A percentile compares a stretch with the other conserved stretches of the same genome.
phyloP scores from a whole-genome alignment of 37 sponge, comb jelly and placozoan species.

The Tethya wilhelma region DNA sequence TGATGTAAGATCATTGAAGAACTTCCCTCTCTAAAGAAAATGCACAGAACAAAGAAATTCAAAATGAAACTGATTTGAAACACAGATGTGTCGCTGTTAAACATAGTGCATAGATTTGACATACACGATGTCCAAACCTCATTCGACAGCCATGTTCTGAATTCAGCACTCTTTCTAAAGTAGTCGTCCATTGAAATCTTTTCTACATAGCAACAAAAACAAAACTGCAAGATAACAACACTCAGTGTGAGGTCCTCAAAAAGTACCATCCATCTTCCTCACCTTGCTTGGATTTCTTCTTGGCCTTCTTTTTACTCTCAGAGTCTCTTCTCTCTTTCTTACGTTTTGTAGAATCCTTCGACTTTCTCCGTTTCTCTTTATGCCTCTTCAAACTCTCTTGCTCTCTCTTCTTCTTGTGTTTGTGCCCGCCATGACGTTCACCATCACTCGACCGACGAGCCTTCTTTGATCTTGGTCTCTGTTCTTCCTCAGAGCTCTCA shows the following conservation, averaged over 20 bases:
- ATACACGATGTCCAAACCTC: slow-evolving; percentile 52
- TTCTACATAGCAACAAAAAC: slow-evolving; percentile 7
- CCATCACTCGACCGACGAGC: slow-evolving; percentile 17
- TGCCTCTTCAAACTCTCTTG: neutral
- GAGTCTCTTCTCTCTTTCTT: too few species aligned
- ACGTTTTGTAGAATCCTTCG: too few species aligned
- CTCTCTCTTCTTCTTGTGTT: slow-evolving; percentile 1
- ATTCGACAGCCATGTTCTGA: slow-evolving; percentile 81
- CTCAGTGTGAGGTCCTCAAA: neutral
- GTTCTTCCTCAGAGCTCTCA: slow-evolving; percentile 13
- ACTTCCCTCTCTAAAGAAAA: slow-evolving; percentile 34
- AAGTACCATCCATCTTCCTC: neutral
- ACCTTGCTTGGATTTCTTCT: neutral
- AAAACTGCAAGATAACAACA: neutral
- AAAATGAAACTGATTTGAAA: neutral
- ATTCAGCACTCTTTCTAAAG: slow-evolving; percentile 80
- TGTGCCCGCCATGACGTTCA: slow-evolving; percentile 7
- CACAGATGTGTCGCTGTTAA: neutral
- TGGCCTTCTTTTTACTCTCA: neutral
- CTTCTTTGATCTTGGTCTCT: neutral
- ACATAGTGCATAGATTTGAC: neutral
- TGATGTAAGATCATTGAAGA: slow-evolving; percentile 73
- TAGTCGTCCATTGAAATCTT: slow-evolving; percentile 74
- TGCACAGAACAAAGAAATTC: neutral
- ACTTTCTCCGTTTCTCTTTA: slow-evolving; percentile 2